Evolutionary conservation across 1,140 invertebrate genomes (phyloP), one percentile per base, ranked within the genome.

Genomic region (Diachasma alloeum): DNA sequence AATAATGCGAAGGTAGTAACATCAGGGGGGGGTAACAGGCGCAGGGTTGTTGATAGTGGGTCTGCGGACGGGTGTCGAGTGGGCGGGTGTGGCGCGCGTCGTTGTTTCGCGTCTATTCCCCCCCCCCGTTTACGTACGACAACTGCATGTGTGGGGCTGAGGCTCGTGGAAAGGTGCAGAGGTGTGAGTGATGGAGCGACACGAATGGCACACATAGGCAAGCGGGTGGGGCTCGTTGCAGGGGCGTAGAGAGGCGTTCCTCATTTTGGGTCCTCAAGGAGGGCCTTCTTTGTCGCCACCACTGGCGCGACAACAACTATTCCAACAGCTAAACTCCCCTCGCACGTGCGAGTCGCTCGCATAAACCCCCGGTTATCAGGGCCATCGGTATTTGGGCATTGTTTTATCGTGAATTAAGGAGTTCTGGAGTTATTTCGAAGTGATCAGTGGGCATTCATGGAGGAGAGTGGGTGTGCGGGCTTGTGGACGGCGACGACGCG

Each of bases 211-310:
- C 2, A 31, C 2, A 3, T 31, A 6, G 31, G 6, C 31, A 6
- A 13, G 39, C 82, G 81, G 84, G 81, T 82, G 81, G 83, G 82
- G 82, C 81, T 77, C 78, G 67, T 53, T n/a, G 79, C 85, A 86
- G 84, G 85, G 85, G 83, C 84, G 85, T 86, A 86, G 81, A 72
- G 84, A 85, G 85, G 85, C 85, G 85, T 80, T 82, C 69, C 81
- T 79, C 68, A 17, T 36, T 59, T 71, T 70, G 82, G 83, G 82
- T 84, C 81, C 82, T 83, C 84, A 78, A 83, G 84, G 82, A 78
- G 79, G 79, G 77, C 78, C 82, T 81, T 83, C 81, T 82, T 83
- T 83, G 80, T 83, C 75, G 77, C 67, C 53, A 42, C 4, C 46
- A 36, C 68, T 19, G 24, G 59, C 39, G 46, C 17, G 26, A 63